Evolutionary conservation across 2,797 vertebrate species (phyloP).

Genomic region (Rallus crepitans): DNA sequence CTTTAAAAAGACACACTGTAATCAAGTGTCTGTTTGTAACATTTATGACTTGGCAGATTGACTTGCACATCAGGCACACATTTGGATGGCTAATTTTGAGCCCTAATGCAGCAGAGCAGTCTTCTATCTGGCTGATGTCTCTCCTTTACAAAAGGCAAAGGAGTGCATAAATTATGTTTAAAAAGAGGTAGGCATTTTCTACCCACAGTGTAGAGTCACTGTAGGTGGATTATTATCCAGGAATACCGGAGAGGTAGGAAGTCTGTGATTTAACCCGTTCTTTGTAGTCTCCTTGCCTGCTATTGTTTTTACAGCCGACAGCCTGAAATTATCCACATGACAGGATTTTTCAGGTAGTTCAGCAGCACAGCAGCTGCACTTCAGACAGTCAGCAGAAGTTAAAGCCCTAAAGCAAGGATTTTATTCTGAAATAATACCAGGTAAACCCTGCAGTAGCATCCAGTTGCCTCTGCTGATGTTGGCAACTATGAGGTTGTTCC

Average conservation of each 20-base stretch:
- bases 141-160: slow-evolving; percentile 66
- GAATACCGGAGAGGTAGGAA: slow-evolving; percentile 56
- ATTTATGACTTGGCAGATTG: slow-evolving; percentile 46
- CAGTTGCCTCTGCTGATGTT: neutral
- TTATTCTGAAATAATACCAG: neutral
- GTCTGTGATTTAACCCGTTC: slow-evolving; percentile 65
- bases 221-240: slow-evolving; percentile 70
- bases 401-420: neutral
- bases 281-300: slow-evolving; percentile 21
- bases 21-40: slow-evolving; percentile 56
- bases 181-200: slow-evolving; percentile 68
- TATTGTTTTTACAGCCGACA: neutral
- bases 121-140: slow-evolving; percentile 68
- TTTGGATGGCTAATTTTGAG: slow-evolving; percentile 60
- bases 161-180: slow-evolving; percentile 68
- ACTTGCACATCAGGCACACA: slow-evolving; percentile 38
- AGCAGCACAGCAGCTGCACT: neutral
- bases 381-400: slow-evolving; percentile 16
- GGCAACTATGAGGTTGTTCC: neutral
- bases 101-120: slow-evolving; percentile 45
- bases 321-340: neutral
- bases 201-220: slow-evolving; percentile 61
- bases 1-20: slow-evolving; percentile 1
- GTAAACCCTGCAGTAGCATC: neutral
- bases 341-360: neutral